Base-by-base conservation (phyloP, 2,888 invertebrate species). In the Caprella mutica region DNA sequence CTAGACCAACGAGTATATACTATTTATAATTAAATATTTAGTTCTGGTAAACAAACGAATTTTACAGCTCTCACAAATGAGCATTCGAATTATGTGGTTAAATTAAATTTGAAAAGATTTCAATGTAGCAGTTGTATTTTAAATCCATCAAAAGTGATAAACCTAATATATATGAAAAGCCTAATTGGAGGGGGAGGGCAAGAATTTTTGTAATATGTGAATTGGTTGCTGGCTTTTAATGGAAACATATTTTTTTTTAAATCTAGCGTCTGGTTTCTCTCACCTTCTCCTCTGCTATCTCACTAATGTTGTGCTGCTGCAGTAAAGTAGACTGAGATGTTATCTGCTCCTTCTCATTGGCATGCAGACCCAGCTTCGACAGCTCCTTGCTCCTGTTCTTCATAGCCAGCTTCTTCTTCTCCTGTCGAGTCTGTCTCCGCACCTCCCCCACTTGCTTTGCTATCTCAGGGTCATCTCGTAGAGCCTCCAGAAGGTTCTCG, bases 371-470 rank as follows among this genome's bases (percentile, higher is more conserved):
- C 56, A 97, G 77, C 21, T 92, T 92, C 61, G 90, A 91, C 23
- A 98, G 77, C 71, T 97, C 96, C 67, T 94, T 90, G 72, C 94
- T 90, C 48, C 97, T 80, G 76, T 94, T 96, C 1, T 93, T 94
- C 97, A 97, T 97, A 0, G 97, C 97, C 54, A 97, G 76, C 0
- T 93, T 83, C 73, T 97, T 96, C 80, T 97, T 97, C 72, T 97
- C 96, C 69, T 90, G 83, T 66, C 91, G 80, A 0, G 97, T 98
- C 70, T 92, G 91, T 68, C 91, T 86, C 0, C 97, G 80, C 0
- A 92, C 92, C 71, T 91, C 85, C 69, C 93, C 92, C 65, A 97
- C 93, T 55, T 63, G 60, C 23, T 38, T 40, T n/a, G 59, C 58
- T 59, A 77, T 77, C 51, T 71, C 69, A 1, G 72, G 70, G 67